These are phyloP conservation scores for Cheilosia urbana DNA, from an alignment of 2,888 invertebrate genomes.

Conservation along the genomic window DNA sequence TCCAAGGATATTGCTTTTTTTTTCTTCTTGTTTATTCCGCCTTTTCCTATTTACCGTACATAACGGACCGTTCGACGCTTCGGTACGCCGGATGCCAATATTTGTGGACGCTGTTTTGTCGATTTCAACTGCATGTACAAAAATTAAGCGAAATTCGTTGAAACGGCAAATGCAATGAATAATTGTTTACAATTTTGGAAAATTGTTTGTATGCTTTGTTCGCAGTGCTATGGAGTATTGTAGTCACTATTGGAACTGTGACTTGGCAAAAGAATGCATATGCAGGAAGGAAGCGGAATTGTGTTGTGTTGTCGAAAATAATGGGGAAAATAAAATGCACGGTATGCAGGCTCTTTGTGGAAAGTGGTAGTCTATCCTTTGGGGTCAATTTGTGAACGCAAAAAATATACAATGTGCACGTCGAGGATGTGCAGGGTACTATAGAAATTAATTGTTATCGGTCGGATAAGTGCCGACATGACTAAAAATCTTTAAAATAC, in stretches of 20 bases:
- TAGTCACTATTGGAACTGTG: conserved; percentile 1
- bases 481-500: too few species aligned
- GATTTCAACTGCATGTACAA: conserved; percentile 20
- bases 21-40: background rate
- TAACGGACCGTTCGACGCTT: background rate
- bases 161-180: conserved; percentile 65
- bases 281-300: conserved; percentile 27
- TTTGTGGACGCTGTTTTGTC: conserved; percentile 39
- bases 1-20: conserved; percentile 32
- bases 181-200: conserved; percentile 66
- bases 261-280: conserved; percentile 23
- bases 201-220: conserved; percentile 57
- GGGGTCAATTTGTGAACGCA: background rate
- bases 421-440: background rate
- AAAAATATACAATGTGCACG: background rate
- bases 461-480: too few species aligned
- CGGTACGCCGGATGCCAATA: conserved; percentile 51
- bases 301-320: background rate
- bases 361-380: background rate
- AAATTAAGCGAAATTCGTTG: conserved; percentile 59
- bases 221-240: background rate
- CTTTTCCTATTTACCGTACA: conserved; percentile 19
- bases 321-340: background rate
- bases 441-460: background rate
- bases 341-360: background rate